Evolutionary conservation across 1,140 invertebrate species (phyloP), one percentile per base, ranked within the genome.

Genomic region (Caenorhabditis tropicalis): DNA sequence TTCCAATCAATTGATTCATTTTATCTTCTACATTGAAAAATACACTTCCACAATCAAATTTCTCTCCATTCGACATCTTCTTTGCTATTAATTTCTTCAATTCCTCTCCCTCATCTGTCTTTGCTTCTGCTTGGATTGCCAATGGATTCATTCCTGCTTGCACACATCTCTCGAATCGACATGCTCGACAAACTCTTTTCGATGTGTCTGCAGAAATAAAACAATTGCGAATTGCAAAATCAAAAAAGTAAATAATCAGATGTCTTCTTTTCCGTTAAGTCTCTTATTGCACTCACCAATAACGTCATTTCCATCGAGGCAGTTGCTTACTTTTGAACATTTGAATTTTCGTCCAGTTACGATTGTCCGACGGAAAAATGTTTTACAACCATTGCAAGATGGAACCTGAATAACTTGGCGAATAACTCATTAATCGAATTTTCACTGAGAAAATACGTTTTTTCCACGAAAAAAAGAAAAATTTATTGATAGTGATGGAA

Each of bases 161-260:
- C 1, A 56, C 24, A 56, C 53, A 56, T 56, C 29, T 56, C 15
- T 56, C 53, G 2, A 56, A 56, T 56, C 53, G 53, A 15, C 53
- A 56, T 56, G 53, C 53, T 2, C 53, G 53, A 27, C 53, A 56
- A 5, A 56, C 53, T 56, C 53, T 24, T 15, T 56, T 24, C 15
- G 53, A 56, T 56, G 53, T 56, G 53, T 56, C 53, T 56, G 24
- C 24, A 56, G 21, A 56, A n/a, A 56, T 56, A 9, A 56, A 56
- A 56, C 24, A 56, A 56, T 56, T 27, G 24, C 9, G 24, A 56
- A 56, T 56, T 56, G 21, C 21, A 27, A 56, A 56, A 56, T 56
- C 53, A 56, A 56, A 56, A 56, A 56, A 27, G 53, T 27, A 56
- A 56, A 56, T 56, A 56, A 56, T 56, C 53, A n/a, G 53, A 56